Percentiles rank a stretch among this genome's conserved stretches.
Evolutionary conservation across 2,113 vertebrate species (phyloP).

Genomic region (Zosterops lateralis): DNA sequence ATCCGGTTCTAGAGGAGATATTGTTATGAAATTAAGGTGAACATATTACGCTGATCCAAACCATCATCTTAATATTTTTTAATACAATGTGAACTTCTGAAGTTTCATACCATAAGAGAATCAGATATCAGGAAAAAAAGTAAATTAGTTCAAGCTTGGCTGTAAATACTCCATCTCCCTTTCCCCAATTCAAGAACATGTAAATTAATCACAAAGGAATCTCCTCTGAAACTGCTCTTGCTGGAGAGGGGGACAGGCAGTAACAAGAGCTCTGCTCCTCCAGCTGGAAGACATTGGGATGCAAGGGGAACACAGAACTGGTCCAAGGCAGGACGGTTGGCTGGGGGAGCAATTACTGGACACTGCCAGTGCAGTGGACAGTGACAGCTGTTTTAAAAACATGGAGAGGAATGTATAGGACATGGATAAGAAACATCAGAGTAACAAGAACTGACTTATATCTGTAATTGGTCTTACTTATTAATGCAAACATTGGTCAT

Average conservation of each 20-base stretch:
- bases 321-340: not conserved
- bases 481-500: not conserved
- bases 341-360: not conserved
- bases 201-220: not conserved
- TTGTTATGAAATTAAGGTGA: not conserved
- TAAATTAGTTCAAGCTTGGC: not conserved
- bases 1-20: not conserved
- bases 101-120: not conserved
- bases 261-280: not conserved
- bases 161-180: not conserved
- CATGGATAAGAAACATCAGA: not conserved
- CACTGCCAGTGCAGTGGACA: not conserved
- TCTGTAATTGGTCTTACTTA: not conserved
- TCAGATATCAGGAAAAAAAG: not conserved
- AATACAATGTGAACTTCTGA: not conserved
- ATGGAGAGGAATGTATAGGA: not conserved
- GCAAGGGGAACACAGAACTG: not conserved
- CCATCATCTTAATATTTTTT: not conserved
- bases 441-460: not conserved
- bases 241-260: not conserved
- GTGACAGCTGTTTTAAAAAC: not conserved
- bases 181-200: not conserved
- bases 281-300: not conserved
- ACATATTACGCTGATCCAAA: not conserved
- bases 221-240: not conserved